These are phyloP conservation scores for Drosophila vallismaia DNA, from an alignment of 2,888 invertebrate species.

Conservation along the genomic window DNA sequence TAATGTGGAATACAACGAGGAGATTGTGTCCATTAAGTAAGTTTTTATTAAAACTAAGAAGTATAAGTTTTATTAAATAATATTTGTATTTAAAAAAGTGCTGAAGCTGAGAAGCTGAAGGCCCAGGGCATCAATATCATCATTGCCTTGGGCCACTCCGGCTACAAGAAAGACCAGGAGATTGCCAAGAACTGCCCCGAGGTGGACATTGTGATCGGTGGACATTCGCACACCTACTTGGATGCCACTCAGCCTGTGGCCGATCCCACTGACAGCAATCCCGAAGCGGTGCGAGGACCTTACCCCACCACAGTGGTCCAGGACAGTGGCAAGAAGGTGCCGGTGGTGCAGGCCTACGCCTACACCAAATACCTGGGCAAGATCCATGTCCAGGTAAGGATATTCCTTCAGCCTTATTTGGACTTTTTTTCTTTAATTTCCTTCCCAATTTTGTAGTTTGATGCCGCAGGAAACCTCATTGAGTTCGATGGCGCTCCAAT, in stretches of 20 bases:
- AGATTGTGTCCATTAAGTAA: slow-evolving; percentile 87
- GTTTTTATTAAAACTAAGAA: not conserved
- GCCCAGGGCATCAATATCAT: slow-evolving; percentile 89
- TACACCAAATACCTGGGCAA: slow-evolving; percentile 96
- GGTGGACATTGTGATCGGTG: slow-evolving; percentile 94
- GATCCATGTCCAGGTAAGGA: slow-evolving; percentile 85
- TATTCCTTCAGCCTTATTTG: too few relatives aligned
- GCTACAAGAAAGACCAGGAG: slow-evolving; percentile 90
- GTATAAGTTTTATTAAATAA: not conserved
- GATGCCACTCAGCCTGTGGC: slow-evolving; percentile 87
- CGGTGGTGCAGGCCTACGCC: slow-evolving; percentile 95
- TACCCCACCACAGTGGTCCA: slow-evolving; percentile 92
- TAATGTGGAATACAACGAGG: slow-evolving; percentile 87
- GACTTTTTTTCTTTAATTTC: not conserved
- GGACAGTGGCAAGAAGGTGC: slow-evolving; percentile 88
- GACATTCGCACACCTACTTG: slow-evolving; percentile 95
- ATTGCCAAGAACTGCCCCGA: slow-evolving; percentile 91
- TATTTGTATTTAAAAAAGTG: slow-evolving; percentile 58
- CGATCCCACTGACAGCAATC: slow-evolving; percentile 47
- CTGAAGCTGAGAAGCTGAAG: slow-evolving; percentile 88
- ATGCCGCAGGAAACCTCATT: slow-evolving; percentile 89
- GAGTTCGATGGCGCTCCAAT: slow-evolving; percentile 90
- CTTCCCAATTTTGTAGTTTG: slow-evolving; percentile 85
- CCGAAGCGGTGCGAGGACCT: slow-evolving; percentile 85
- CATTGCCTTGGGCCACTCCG: slow-evolving; percentile 95